A percentile compares a stretch with the other conserved stretches of the same genome.
Conservation (phyloP, 2,888 invertebrate species). For the Metopia argyrocephala region DNA sequence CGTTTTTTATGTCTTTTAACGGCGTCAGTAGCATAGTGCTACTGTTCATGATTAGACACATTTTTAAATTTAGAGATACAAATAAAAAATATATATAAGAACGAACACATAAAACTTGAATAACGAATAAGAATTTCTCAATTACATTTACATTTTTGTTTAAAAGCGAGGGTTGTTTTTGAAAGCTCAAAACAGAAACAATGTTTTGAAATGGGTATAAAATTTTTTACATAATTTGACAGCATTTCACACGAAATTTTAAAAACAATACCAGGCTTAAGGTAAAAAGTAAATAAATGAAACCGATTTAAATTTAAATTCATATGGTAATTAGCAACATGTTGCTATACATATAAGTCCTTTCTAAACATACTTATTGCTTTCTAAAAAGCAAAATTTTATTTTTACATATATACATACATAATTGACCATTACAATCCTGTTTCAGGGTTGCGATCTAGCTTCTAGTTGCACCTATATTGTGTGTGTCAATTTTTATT, state of each 20-base stretch:
- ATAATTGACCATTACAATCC: no score
- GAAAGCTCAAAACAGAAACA: neutral
- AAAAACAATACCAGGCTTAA: no score
- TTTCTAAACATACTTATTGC: neutral
- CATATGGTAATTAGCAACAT: neutral
- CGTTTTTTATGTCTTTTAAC: neutral
- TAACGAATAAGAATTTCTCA: slow-evolving; percentile 22
- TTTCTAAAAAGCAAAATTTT: no score
- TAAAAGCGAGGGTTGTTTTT: slow-evolving; percentile 10
- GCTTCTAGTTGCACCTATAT: no score
- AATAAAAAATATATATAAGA: neutral
- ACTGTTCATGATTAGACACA: slow-evolving; percentile 60
- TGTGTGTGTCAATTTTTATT: no score
- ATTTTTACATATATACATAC: no score
- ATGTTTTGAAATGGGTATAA: no score
- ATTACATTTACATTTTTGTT: neutral
- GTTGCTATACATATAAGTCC: neutral
- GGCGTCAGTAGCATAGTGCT: slow-evolving; percentile 22
- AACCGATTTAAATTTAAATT: neutral
- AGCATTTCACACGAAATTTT: no score
- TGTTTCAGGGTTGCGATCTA: no score
- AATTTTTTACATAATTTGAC: no score
- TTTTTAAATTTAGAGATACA: neutral
- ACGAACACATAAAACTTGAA: slow-evolving; percentile 10
- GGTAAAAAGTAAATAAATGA: no score